Percentiles rank a stretch among this genome's conserved stretches.
Conservation (phyloP, 92 coral and sea anemone genomes). For the Heliopora coerulea region DNA sequence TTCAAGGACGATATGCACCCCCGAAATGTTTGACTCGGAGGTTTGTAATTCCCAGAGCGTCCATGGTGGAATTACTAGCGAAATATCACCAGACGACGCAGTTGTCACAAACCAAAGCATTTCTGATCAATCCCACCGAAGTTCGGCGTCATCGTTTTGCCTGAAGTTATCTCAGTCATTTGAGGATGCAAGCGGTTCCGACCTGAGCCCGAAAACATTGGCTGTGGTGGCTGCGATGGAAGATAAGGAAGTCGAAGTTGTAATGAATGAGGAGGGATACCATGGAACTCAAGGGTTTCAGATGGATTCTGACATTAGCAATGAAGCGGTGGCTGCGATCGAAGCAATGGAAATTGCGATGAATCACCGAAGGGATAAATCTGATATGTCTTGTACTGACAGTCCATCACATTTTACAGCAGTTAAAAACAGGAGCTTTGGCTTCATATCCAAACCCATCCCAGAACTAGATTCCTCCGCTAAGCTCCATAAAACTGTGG, state of each 20-base stretch:
- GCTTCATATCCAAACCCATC: neutral
- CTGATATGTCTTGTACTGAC: neutral
- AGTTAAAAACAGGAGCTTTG: neutral
- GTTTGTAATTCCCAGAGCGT: neutral
- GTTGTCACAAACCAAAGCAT: neutral
- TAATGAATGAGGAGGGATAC: neutral
- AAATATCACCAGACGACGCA: neutral
- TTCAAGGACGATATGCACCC: constrained; percentile 11
- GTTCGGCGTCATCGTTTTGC: constrained; percentile 16
- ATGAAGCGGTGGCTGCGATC: constrained; percentile 55
- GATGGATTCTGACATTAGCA: constrained; percentile 63
- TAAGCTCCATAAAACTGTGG: neutral
- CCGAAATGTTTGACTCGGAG: constrained; percentile 37
- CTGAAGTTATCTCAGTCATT: constrained; percentile 26
- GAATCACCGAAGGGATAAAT: neutral
- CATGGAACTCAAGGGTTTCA: constrained; percentile 50
- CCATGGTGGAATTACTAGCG: neutral
- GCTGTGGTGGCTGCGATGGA: constrained; percentile 39
- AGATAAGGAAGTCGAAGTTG: neutral
- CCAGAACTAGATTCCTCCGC: neutral
- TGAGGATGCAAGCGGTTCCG: constrained; percentile 23
- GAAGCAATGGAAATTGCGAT: constrained; percentile 58
- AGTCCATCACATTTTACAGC: neutral
- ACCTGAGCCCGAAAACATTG: constrained; percentile 24
- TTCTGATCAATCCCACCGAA: constrained; percentile 22